A percentile compares a stretch with the other conserved stretches of the same genome.
Evolutionary conservation across 2,888 invertebrate species (phyloP).

Genomic region (Nycteola revayana): DNA sequence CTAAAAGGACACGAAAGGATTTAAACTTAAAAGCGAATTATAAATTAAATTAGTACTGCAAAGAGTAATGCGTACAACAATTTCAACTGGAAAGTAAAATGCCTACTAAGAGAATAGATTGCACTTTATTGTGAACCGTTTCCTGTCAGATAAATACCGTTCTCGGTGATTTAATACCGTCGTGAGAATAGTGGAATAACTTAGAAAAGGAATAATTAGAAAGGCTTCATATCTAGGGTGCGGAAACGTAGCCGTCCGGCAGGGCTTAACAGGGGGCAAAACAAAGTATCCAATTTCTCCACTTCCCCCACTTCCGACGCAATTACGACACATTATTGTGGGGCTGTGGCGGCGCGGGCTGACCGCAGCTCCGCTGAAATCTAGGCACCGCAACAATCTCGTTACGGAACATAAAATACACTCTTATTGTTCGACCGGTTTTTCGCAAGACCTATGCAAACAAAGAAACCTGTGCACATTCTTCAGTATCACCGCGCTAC

Average conservation of each 20-base stretch:
- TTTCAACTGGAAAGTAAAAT: constrained; percentile 23
- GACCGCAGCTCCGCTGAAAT: constrained; percentile 66
- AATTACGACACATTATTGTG: constrained; percentile 69
- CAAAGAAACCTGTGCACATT: constrained; percentile 51
- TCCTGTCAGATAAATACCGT: constrained; percentile 15
- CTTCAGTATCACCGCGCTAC: constrained; percentile 28
- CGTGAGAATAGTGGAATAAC: constrained; percentile 41
- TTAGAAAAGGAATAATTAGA: constrained; percentile 62
- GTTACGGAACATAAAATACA: constrained; percentile 70
- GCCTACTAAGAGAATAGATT: constrained; percentile 19
- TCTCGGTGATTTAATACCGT: constrained; percentile 21
- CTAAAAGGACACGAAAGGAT: constrained; percentile 39
- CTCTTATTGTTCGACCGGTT: constrained; percentile 61
- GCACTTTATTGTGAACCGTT: constrained; percentile 19
- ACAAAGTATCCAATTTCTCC: constrained; percentile 75
- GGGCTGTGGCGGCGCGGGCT: constrained; percentile 54
- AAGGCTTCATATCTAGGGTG: constrained; percentile 60
- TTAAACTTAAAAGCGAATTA: constrained; percentile 16
- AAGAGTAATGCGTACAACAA: constrained; percentile 11
- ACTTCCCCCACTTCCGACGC: constrained; percentile 75
- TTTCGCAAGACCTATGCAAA: constrained; percentile 64
- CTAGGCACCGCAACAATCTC: constrained; percentile 67
- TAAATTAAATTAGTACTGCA: background rate
- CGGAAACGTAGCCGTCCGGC: constrained; percentile 36
- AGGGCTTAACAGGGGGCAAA: constrained; percentile 52